Evolutionary conservation across 2,797 vertebrate species (phyloP), one percentile per base, ranked within the genome.

Genomic region (Coregonus sp.): DNA sequence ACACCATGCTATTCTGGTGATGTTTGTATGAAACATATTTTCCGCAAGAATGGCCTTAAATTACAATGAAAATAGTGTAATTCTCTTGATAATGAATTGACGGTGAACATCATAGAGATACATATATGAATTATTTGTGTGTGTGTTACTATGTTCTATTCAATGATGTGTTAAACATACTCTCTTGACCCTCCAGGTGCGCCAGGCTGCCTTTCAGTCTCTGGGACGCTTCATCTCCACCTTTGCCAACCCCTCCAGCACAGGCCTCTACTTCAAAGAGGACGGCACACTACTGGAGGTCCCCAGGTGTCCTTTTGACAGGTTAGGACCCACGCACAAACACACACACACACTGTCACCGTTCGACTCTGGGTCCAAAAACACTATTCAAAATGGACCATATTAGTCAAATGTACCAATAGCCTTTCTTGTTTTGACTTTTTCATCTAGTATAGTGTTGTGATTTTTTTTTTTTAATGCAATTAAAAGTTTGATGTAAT

Each of bases 191-290:
- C 56, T 61, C 18, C 85, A 98, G 97, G 96, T 97, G 78, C 93
- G 94, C 66, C 96, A 97, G 86, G 97, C 96, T 73, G 96, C 97
- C 81, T 97, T 98, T 90, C 97, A 97, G 86, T 95, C 96, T 78
- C 92, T 97, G 56, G 96, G 97, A 1, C 96, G 96, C 0, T 98
- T 98, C 81, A 96, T 97, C 81, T 97, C 96, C 84, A 97, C 95
- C 56, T 98, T 98, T 82, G 96, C 96, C 81, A 97, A 93, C 88
- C 95, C 96, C 61, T 95, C 96, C 29, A 93, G 93, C 86, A 96
- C 95, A 86, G 95, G 94, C 76, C 92, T 97, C 76, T 92, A 91
- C 76, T 93, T 97, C 84, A 91, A 90, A 83, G 96, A 97, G 52
- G 95, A 96, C 5, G 95, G 95, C 3, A 89, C 93, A 0, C 87